Conservation (phyloP, 2,888 invertebrate species). For the Morpho achilles region DNA sequence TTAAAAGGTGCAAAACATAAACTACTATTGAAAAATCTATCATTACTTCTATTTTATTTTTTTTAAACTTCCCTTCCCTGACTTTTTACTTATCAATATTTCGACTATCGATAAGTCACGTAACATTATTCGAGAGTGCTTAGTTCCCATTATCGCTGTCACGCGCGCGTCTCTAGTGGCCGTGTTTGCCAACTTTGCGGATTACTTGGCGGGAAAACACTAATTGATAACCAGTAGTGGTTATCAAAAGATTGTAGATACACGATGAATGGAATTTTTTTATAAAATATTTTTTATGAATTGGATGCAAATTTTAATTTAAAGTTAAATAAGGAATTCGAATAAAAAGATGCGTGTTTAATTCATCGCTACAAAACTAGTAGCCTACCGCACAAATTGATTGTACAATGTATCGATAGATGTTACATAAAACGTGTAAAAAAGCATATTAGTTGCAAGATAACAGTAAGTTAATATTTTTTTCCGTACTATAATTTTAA, state of each 20-base stretch:
- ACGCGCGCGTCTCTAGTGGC: slow-evolving; percentile 53
- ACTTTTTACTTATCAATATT: slow-evolving; percentile 33
- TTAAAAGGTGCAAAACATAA: no score
- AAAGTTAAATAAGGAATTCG: neutral
- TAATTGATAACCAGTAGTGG: slow-evolving; percentile 18
- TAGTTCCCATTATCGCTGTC: slow-evolving; percentile 55
- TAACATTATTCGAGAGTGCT: slow-evolving; percentile 38
- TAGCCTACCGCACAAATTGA: no score
- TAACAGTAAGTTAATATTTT: no score
- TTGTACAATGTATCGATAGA: no score
- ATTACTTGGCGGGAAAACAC: slow-evolving; percentile 21
- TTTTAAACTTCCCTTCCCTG: slow-evolving; percentile 5
- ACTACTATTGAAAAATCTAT: no score
- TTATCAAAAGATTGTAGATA: slow-evolving; percentile 11
- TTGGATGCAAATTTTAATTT: neutral
- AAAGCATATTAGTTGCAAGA: no score
- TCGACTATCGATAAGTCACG: slow-evolving; percentile 61
- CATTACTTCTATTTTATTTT: no score
- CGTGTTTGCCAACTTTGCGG: slow-evolving; percentile 51
- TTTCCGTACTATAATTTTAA: no score
- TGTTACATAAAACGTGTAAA: no score
- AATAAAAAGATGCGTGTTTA: neutral
- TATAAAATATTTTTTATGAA: neutral
- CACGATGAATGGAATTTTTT: slow-evolving; percentile 4
- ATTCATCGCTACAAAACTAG: no score